Conservation (phyloP, 2,888 invertebrate genomes). For the Blomia tropicalis region DNA sequence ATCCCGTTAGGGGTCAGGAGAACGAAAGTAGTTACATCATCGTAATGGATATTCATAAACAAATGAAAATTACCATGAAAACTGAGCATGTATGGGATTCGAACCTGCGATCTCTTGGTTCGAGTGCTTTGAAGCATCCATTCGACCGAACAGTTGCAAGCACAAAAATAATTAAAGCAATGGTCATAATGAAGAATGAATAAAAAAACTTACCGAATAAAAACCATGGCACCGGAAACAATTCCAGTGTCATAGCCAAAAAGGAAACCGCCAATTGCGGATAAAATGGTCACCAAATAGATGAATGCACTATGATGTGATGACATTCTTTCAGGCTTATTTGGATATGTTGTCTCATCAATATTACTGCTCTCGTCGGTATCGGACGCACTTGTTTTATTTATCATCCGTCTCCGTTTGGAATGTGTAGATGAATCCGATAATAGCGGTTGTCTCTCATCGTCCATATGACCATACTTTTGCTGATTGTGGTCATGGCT, state of each 20-base stretch:
- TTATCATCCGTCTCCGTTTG: no score
- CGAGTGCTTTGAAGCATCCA: no score
- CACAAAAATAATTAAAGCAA: no score
- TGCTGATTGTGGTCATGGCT: background rate
- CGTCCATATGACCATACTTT: no score
- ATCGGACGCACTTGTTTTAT: background rate
- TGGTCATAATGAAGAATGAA: background rate
- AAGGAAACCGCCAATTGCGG: conserved; percentile 41
- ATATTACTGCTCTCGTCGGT: background rate
- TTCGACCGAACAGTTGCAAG: no score
- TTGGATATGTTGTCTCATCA: background rate
- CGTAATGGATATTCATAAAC: no score
- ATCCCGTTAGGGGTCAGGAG: background rate
- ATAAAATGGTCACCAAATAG: conserved; percentile 35
- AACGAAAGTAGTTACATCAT: no score
- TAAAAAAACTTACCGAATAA: conserved; percentile 21
- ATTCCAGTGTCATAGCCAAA: conserved; percentile 48
- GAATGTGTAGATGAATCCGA: background rate
- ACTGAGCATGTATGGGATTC: no score
- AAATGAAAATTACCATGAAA: no score
- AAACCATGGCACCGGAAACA: conserved; percentile 39
- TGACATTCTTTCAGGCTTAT: background rate
- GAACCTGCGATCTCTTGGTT: no score
- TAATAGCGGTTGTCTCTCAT: background rate
- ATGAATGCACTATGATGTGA: conserved; percentile 12